These are phyloP conservation scores for Silurus meridionalis DNA, from an alignment of 2,113 vertebrate species.

Conservation along the genomic window DNA sequence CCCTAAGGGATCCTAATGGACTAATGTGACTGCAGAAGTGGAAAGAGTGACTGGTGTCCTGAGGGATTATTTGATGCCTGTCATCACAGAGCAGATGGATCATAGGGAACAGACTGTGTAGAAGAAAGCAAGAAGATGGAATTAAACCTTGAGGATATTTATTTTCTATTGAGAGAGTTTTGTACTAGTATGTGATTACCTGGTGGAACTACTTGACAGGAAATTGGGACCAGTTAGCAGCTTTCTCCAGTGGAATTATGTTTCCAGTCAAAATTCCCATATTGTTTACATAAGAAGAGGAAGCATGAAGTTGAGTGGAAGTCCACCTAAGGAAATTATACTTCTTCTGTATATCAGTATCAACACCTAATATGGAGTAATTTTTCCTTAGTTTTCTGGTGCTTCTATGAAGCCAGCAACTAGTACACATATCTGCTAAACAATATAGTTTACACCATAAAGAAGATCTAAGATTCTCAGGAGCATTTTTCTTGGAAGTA, in stretches of 20 bases:
- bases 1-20: conserved; percentile 66
- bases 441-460: neutral
- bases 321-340: neutral
- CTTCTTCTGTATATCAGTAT: neutral
- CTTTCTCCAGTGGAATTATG: neutral
- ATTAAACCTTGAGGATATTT: neutral
- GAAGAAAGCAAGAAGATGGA: neutral
- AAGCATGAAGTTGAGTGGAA: neutral
- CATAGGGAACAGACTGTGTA: neutral
- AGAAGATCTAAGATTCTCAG: neutral
- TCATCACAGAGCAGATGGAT: conserved; percentile 62
- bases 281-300: neutral
- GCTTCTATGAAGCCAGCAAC: neutral
- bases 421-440: neutral
- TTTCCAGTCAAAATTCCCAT: neutral
- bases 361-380: neutral
- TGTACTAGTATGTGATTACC: neutral
- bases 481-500: neutral
- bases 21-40: conserved; percentile 68
- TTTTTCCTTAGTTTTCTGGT: neutral
- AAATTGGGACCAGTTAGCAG: neutral
- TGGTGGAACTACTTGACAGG: neutral
- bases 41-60: conserved; percentile 3
- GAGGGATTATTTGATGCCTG: conserved; percentile 36
- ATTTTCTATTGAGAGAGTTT: neutral